Percentiles rank a stretch among this genome's conserved stretches.
Evolutionary conservation across 2,888 invertebrate species (phyloP).

Genomic region (Macaria liturata): DNA sequence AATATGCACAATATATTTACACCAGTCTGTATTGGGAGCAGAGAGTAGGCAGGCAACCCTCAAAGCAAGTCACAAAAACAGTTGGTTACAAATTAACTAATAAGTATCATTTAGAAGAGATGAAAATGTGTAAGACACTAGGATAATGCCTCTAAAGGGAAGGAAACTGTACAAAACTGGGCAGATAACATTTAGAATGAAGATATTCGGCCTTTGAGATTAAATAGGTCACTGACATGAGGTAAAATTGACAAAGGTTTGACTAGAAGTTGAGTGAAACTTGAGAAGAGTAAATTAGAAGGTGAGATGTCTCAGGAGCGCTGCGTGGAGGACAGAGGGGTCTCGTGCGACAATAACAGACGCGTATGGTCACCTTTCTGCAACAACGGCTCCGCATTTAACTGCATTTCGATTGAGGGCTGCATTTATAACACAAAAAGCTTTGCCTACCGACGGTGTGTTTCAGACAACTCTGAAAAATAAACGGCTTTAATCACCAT

Average conservation of each 20-base stretch:
- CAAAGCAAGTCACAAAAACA: slow-evolving; percentile 17
- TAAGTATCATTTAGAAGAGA: no score
- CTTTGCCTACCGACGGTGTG: slow-evolving; percentile 66
- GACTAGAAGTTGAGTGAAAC: not conserved
- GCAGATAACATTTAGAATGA: not conserved
- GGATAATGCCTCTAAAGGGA: not conserved
- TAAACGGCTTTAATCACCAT: slow-evolving; percentile 73
- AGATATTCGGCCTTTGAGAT: no score
- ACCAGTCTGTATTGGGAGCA: slow-evolving; percentile 1
- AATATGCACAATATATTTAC: not conserved
- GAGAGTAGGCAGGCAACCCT: slow-evolving; percentile 22
- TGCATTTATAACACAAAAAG: slow-evolving; percentile 78
- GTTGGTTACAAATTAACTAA: no score
- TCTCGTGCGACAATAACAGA: slow-evolving; percentile 35
- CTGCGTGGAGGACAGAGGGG: slow-evolving; percentile 30
- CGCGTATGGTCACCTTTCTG: slow-evolving; percentile 71
- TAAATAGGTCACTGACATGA: no score
- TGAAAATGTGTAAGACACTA: no score
- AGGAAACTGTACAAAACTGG: not conserved
- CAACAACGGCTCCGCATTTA: slow-evolving; percentile 69
- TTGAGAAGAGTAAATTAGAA: slow-evolving; percentile 26
- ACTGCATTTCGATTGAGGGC: slow-evolving; percentile 66
- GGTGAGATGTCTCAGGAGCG: slow-evolving; percentile 23
- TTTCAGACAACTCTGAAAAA: slow-evolving; percentile 74
- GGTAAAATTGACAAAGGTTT: no score